Evolutionary conservation across 2,797 vertebrate species (phyloP).

Genomic region (Lepilemur septentrionalis): DNA sequence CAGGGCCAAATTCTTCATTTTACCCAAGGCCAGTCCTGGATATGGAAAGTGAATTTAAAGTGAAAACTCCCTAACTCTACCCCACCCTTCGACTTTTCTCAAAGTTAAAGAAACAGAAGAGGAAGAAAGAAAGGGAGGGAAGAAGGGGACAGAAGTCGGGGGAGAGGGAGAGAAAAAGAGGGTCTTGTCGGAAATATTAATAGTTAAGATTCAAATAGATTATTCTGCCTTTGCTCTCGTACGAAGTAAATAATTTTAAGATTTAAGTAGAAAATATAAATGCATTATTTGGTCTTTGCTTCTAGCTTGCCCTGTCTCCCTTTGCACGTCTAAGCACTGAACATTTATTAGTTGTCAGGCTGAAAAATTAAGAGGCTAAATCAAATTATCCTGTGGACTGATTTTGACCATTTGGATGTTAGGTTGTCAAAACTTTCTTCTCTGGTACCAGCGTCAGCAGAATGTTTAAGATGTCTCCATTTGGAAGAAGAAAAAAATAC

Average conservation of each 20-base stretch:
- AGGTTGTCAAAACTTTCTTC: constrained; percentile 77
- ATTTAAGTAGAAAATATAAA: constrained; percentile 48
- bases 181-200: background rate
- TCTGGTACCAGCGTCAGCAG: constrained; percentile 64
- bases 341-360: constrained; percentile 29
- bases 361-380: constrained; percentile 71
- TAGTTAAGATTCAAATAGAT: background rate
- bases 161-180: no score
- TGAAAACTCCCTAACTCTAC: background rate
- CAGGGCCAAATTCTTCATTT: background rate
- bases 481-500: constrained; percentile 67
- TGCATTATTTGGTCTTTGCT: background rate
- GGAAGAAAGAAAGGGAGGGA: no score
- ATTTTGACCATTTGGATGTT: constrained; percentile 76
- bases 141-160: background rate
- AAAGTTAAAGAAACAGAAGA: background rate
- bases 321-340: background rate
- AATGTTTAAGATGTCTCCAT: constrained; percentile 62
- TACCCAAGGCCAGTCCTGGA: background rate
- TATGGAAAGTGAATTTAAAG: background rate
- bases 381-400: constrained; percentile 71
- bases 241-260: constrained; percentile 36
- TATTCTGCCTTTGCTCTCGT: background rate
- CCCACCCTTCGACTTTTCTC: background rate
- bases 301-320: background rate